Base-by-base conservation (phyloP, 1,140 invertebrate species). In the Metopolophium dirhodum region DNA sequence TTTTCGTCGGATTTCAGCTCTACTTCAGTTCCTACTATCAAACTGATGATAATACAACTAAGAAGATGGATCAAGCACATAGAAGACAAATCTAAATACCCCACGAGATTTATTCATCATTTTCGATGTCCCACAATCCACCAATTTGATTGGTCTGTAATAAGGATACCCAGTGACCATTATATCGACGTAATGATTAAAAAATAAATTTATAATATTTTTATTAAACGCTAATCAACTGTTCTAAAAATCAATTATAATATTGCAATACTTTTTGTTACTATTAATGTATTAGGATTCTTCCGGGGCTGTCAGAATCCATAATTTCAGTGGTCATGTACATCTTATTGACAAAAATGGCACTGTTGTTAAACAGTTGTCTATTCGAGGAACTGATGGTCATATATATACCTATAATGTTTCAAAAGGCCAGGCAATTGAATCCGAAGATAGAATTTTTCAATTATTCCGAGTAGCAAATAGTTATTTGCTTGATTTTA, bases 321-420 rank as follows among this genome's bases (percentile, higher is more conserved):
- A 93, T 14, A 93, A 93, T 45, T 93, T 93, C 54, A 86, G 82
- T 68, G 35, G 82, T 45, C 14, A 54, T 45, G 82, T 93, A 41
- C 35, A 85, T 93, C n/a, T 86, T 8, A 45, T 54, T 30, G 91
- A 86, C 7, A 93, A 93, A 93, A 41, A 6, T 85, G 91, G 91
- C 22, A 93, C 82, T 30, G 61, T 93, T 45, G 49, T 93, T 7
- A 93, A 93, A 85, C 82, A 93, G 35, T 35, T 93, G 41, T 86
- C 23, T 37, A 93, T 93, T 86, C 77, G 91, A 22, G 91, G 91
- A 85, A 93, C 91, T 11, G 82, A 93, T 57, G 91, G 91, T 57
- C 20, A 57, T 11, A 26, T 51, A 85, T 93, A 93, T 45, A 30
- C n/a, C 1, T 93, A 93, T 86, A 57, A 51, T 93, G 20, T 93